Conservation (phyloP, 2,113 vertebrate genomes). For the Misgurnus mizolepis region DNA sequence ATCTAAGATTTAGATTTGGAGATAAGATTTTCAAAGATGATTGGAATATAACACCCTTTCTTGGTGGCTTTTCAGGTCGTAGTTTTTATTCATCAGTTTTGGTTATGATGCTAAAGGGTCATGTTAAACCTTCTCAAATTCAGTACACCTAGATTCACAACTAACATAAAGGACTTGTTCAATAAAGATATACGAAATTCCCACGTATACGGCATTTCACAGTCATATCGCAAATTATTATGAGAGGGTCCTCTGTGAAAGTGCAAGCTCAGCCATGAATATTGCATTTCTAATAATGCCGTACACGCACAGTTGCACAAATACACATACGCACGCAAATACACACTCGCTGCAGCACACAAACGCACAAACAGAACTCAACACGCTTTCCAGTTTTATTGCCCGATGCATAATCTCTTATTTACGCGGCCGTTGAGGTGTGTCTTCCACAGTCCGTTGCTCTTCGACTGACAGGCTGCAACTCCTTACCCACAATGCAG, state of each 20-base stretch:
- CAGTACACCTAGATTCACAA: neutral
- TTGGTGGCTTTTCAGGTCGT: neutral
- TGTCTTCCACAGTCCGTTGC: slow-evolving; percentile 71
- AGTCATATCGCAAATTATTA: slow-evolving; percentile 39
- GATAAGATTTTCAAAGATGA: no score
- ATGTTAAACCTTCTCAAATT: neutral
- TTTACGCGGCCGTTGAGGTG: slow-evolving; percentile 68
- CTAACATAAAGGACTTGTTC: neutral
- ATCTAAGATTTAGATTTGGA: no score
- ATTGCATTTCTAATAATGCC: slow-evolving; percentile 54
- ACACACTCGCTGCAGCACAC: slow-evolving; percentile 22
- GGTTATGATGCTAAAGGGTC: no score
- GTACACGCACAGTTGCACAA: slow-evolving; percentile 27
- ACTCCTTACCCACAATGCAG: slow-evolving; percentile 64
- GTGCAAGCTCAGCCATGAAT: slow-evolving; percentile 58
- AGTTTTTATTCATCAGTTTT: slow-evolving; percentile 54
- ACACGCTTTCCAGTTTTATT: slow-evolving; percentile 67
- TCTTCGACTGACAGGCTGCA: slow-evolving; percentile 70
- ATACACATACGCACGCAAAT: slow-evolving; percentile 20
- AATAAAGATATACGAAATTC: slow-evolving; percentile 26
- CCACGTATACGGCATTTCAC: slow-evolving; percentile 16
- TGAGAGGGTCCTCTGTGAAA: slow-evolving; percentile 40
- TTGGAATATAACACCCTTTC: no score
- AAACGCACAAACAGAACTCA: slow-evolving; percentile 33
- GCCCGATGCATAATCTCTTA: slow-evolving; percentile 78